Evolutionary conservation across 2,113 vertebrate genomes (phyloP).

Genomic region (Sus scrofa): DNA sequence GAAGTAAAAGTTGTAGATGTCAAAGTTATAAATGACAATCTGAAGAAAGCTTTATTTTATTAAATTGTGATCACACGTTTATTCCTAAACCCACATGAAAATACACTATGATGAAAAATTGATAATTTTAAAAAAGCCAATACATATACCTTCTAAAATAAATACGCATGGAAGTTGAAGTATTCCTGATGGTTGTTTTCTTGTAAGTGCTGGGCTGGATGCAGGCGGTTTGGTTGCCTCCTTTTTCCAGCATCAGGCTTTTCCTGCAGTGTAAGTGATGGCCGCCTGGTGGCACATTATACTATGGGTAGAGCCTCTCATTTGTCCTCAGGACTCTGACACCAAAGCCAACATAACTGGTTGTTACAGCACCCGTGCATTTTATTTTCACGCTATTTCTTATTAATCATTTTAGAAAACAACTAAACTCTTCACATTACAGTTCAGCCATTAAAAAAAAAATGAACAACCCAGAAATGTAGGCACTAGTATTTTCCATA

Average conservation of each 20-base stretch:
- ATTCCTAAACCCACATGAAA: not conserved
- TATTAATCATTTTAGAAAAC: not conserved
- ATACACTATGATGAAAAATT: not conserved
- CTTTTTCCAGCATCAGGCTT: not conserved
- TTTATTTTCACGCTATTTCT: not conserved
- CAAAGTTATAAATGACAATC: not conserved
- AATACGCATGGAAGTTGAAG: not conserved
- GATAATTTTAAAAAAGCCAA: not conserved
- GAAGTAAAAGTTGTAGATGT: not conserved
- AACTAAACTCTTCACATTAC: not conserved
- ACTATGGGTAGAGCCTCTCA: conserved; percentile 58
- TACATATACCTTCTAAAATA: not conserved
- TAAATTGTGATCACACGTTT: conserved; percentile 6
- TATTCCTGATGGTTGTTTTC: not conserved
- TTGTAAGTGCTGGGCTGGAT: no score
- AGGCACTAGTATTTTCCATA: not conserved
- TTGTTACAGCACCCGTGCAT: not conserved
- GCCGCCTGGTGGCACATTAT: conserved; percentile 86
- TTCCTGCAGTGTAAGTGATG: conserved; percentile 61
- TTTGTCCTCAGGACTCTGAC: conserved; percentile 52
- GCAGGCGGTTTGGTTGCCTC: not conserved
- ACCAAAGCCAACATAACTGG: not conserved
- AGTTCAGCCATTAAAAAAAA: not conserved
- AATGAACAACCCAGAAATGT: not conserved
- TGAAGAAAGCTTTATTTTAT: conserved; percentile 24